A percentile compares a stretch with the other conserved stretches of the same genome.
Evolutionary conservation across 2,113 vertebrate genomes (phyloP).

Genomic region (Cynopterus brachyotis): DNA sequence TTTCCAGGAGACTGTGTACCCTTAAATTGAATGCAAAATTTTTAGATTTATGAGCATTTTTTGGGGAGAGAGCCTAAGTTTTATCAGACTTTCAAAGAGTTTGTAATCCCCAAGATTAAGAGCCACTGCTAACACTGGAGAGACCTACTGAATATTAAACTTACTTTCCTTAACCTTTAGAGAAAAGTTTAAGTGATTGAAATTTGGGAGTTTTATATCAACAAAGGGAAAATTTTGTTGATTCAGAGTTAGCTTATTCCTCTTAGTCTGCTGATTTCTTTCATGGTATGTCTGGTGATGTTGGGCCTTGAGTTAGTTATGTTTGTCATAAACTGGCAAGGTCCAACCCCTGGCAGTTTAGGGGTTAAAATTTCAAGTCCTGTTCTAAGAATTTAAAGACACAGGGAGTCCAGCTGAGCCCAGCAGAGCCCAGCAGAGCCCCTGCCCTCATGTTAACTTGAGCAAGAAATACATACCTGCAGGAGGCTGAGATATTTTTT

Average conservation of each 20-base stretch:
- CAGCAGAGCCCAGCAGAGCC: neutral
- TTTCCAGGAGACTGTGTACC: neutral
- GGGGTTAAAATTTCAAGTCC: constrained; percentile 32
- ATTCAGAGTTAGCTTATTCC: neutral
- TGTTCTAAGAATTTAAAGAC: neutral
- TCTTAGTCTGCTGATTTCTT: neutral
- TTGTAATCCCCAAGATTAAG: neutral
- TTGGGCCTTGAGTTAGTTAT: neutral
- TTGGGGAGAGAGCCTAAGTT: neutral
- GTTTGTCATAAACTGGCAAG: neutral
- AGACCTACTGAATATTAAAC: neutral
- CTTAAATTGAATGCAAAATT: neutral
- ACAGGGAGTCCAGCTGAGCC: neutral
- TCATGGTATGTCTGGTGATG: neutral
- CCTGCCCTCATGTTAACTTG: neutral
- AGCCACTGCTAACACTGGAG: neutral
- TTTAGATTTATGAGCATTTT: neutral
- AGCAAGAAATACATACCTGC: neutral
- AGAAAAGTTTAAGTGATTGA: constrained; percentile 5
- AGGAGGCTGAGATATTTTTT: neutral
- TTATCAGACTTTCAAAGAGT: constrained; percentile 36
- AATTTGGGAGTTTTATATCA: constrained; percentile 15
- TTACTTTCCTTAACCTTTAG: constrained; percentile 23
- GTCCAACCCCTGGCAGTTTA: neutral
- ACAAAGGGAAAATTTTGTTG: constrained; percentile 5